Conservation (phyloP, 2,113 vertebrate species). For the Rostratula benghalensis region DNA sequence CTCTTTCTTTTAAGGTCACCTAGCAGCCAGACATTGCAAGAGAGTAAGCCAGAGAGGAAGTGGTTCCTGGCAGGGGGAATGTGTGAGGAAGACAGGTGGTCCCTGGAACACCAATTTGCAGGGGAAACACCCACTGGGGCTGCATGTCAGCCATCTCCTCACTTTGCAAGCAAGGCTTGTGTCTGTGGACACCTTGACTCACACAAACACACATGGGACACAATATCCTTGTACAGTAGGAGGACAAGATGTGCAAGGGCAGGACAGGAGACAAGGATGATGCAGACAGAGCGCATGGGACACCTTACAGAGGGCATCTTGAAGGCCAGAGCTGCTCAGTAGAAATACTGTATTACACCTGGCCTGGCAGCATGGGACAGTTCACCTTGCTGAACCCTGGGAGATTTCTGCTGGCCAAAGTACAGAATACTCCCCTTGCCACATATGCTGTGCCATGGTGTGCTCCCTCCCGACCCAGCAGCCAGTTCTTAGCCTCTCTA, state of each 20-base stretch:
- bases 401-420: not conserved
- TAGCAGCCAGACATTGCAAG: not conserved
- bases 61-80: not conserved
- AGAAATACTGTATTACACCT: not conserved
- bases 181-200: not conserved
- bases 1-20: not conserved
- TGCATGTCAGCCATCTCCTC: not conserved
- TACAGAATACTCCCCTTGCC: accelerated
- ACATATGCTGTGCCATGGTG: accelerated
- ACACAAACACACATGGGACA: not conserved
- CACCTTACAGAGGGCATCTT: not conserved
- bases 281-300: not conserved
- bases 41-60: not conserved
- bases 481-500: not conserved
- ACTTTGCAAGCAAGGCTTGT: not conserved
- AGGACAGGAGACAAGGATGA: not conserved
- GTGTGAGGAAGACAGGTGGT: not conserved
- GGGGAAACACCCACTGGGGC: not conserved
- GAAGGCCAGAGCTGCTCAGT: not conserved
- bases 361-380: not conserved
- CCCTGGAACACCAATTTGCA: not conserved
- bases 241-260: not conserved
- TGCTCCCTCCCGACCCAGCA: not conserved
- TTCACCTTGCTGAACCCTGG: not conserved
- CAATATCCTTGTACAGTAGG: not conserved